Evolutionary conservation across 2,888 invertebrate genomes (phyloP).

Genomic region (Blastobasis lacticolella): DNA sequence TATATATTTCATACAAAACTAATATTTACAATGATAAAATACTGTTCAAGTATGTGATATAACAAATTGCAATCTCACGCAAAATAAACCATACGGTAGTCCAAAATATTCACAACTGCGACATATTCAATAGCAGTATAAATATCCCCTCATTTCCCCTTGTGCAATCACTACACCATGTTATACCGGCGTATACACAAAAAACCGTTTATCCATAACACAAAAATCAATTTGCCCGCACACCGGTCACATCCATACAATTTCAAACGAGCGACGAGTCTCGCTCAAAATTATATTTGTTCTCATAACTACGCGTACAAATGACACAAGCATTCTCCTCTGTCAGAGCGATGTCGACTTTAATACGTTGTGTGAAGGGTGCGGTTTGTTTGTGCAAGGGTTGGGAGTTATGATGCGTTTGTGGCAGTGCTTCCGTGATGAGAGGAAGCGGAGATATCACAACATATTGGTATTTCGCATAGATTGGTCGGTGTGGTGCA

Average conservation of each 20-base stretch:
- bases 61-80: no score
- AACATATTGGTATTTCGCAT: slow-evolving; percentile 50
- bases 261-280: not conserved
- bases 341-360: not conserved
- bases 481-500: slow-evolving; percentile 31
- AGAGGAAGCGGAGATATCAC: slow-evolving; percentile 38
- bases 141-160: no score
- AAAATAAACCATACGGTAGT: no score
- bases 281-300: slow-evolving; percentile 6
- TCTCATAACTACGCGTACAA: not conserved
- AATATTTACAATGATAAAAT: no score
- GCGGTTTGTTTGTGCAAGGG: slow-evolving; percentile 5
- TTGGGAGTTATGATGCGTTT: slow-evolving; percentile 8
- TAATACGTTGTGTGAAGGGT: slow-evolving; percentile 2
- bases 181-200: no score
- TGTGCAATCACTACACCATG: no score
- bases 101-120: no score
- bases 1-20: no score
- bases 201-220: not conserved
- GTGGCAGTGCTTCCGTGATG: slow-evolving; percentile 21
- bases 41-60: no score
- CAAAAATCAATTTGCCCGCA: not conserved
- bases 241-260: not conserved
- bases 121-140: no score
- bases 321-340: no score